Evolutionary conservation across 2,113 vertebrate species (phyloP).

Genomic region (Mixornis gularis): DNA sequence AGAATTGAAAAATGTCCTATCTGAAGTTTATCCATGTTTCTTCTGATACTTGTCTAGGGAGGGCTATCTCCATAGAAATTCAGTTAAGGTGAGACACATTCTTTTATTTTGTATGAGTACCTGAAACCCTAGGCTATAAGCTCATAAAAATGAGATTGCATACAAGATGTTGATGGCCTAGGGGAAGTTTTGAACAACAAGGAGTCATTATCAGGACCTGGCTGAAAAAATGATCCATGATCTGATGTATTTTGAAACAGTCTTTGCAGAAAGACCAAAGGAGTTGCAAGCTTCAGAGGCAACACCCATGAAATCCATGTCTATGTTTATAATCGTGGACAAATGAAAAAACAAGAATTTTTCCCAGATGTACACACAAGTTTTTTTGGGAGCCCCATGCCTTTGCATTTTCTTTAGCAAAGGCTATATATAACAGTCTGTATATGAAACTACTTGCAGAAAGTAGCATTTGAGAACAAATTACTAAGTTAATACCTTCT

Average conservation of each 20-base stretch:
- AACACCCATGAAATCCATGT: neutral
- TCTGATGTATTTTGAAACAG: neutral
- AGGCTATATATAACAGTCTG: neutral
- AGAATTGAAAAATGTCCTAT: neutral
- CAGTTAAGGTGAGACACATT: constrained; percentile 14
- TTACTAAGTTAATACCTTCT: neutral
- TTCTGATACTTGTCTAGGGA: neutral
- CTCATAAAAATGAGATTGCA: constrained; percentile 48
- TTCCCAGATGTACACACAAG: neutral
- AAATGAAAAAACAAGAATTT: neutral
- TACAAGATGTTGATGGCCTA: constrained; percentile 53
- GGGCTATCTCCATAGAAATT: neutral
- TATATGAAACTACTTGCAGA: neutral
- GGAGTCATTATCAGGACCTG: constrained; percentile 33
- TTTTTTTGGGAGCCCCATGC: neutral
- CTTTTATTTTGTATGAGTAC: constrained; percentile 24
- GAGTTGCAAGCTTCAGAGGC: neutral
- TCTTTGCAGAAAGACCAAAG: neutral
- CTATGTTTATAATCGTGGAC: neutral
- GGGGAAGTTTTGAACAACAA: constrained; percentile 32
- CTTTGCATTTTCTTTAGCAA: neutral
- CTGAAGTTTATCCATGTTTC: constrained; percentile 4
- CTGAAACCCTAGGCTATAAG: constrained; percentile 17
- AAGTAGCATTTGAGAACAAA: neutral
- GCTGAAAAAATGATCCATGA: constrained; percentile 30